Evolutionary conservation across 1,140 invertebrate genomes (phyloP).

Genomic region (Zaprionus taronus): DNA sequence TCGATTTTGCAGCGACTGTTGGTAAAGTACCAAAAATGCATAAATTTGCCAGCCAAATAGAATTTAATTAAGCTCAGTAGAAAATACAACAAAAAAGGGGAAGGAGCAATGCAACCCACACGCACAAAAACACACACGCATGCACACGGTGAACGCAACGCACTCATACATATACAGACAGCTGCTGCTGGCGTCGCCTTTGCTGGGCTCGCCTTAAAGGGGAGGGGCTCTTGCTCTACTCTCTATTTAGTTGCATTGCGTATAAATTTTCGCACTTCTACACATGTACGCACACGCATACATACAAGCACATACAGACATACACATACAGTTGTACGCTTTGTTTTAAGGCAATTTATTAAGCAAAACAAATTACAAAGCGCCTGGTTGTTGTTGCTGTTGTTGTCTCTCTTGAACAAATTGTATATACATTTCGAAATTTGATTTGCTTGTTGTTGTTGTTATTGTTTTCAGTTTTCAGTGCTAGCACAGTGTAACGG

Average conservation of each 20-base stretch:
- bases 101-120: constrained; percentile 38
- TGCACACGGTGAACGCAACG: constrained; percentile 27
- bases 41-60: constrained; percentile 58
- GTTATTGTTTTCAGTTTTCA: constrained; percentile 32
- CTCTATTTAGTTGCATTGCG: constrained; percentile 37
- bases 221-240: constrained; percentile 38
- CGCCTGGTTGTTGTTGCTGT: constrained; percentile 29
- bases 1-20: constrained; percentile 69
- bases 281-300: constrained; percentile 32
- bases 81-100: constrained; percentile 44
- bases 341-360: constrained; percentile 64
- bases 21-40: constrained; percentile 63
- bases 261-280: constrained; percentile 53
- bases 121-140: constrained; percentile 15
- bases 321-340: constrained; percentile 27
- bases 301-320: background rate
- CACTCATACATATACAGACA: constrained; percentile 42
- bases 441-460: constrained; percentile 49
- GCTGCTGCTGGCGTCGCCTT: constrained; percentile 30
- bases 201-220: constrained; percentile 43
- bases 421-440: constrained; percentile 78
- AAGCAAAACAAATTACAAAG: constrained; percentile 58
- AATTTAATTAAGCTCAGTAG: constrained; percentile 57
- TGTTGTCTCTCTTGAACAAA: constrained; percentile 58
- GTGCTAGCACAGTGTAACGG: constrained; percentile 67